Evolutionary conservation across 2,797 vertebrate species (phyloP).

Genomic region (Eupleurogrammus muticus): DNA sequence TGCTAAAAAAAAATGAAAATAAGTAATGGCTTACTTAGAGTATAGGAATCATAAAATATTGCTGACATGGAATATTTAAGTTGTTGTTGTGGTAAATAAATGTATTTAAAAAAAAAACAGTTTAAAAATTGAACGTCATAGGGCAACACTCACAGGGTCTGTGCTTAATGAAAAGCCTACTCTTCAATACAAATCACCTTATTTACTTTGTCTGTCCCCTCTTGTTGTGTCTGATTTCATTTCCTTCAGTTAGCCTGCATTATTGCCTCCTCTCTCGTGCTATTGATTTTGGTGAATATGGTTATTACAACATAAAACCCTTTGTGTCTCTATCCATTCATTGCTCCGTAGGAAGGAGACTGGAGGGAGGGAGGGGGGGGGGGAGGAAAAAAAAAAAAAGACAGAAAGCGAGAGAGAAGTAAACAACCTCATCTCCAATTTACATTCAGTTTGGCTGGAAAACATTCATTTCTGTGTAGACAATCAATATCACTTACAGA

Average conservation of each 20-base stretch:
- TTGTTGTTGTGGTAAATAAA: conserved; percentile 22
- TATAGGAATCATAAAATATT: conserved; percentile 42
- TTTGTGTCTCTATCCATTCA: conserved; percentile 83
- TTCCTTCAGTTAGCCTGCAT: conserved; percentile 94
- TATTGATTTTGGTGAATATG: conserved; percentile 97
- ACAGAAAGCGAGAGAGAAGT: conserved; percentile 74
- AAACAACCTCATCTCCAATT: conserved; percentile 95
- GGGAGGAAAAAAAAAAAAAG: conserved; percentile 69
- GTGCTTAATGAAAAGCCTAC: conserved; percentile 93
- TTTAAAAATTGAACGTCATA: conserved; percentile 86
- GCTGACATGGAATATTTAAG: conserved; percentile 50
- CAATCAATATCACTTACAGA: conserved; percentile 86
- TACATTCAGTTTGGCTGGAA: conserved; percentile 94
- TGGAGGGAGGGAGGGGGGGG: conserved; percentile 14
- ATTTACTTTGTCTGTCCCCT: conserved; percentile 83
- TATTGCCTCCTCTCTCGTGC: conserved; percentile 92
- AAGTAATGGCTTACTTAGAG: conserved; percentile 28
- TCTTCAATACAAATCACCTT: conserved; percentile 94
- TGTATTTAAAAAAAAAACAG: conserved; percentile 12
- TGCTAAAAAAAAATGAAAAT: conserved; percentile 24
- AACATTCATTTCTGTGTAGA: conserved; percentile 92
- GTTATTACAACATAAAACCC: conserved; percentile 93
- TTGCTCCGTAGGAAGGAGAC: conserved; percentile 74
- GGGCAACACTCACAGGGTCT: conserved; percentile 85
- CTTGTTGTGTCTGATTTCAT: conserved; percentile 92